phyloP scores from a whole-genome alignment of 2,797 vertebrate species.

The Pseudochromis fuscus region DNA sequence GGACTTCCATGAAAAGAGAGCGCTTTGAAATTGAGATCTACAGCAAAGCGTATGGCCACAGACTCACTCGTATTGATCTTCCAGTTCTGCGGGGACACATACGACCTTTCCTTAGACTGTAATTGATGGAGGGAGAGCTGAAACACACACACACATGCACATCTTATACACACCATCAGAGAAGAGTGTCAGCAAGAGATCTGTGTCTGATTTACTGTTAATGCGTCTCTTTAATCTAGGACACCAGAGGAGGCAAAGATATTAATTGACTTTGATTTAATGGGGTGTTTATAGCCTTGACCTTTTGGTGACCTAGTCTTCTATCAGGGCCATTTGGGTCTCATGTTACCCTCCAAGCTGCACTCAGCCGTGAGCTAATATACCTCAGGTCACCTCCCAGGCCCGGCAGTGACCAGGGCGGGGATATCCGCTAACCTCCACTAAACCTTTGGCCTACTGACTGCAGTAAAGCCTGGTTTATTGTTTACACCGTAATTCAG shows the following conservation, averaged over 20 bases:
- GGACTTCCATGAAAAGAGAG: conserved; percentile 45
- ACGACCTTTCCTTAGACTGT: conserved; percentile 47
- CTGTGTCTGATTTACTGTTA: conserved; percentile 68
- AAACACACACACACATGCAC: conserved; percentile 32
- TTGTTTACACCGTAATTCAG: conserved; percentile 54
- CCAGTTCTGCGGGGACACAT: conserved; percentile 11
- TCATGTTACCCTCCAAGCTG: conserved; percentile 60
- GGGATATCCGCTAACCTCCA: conserved; percentile 54
- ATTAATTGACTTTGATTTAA: conserved; percentile 78
- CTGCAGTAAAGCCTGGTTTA: conserved; percentile 40
- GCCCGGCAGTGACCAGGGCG: conserved; percentile 35
- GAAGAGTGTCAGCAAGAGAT: conserved; percentile 23
- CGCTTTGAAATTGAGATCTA: conserved; percentile 59
- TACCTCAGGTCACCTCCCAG: conserved; percentile 52
- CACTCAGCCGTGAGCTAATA: conserved; percentile 31
- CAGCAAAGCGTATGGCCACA: conserved; percentile 26
- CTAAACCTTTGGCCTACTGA: conserved; percentile 64
- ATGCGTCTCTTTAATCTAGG: conserved; percentile 63
- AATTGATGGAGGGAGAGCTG: conserved; percentile 55
- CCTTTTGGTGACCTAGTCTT: conserved; percentile 53
- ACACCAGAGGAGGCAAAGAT: conserved; percentile 42
- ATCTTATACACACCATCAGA: conserved; percentile 38
- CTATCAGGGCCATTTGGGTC: conserved; percentile 30
- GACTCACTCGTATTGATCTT: conserved; percentile 47
- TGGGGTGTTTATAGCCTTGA: conserved; percentile 66